A percentile compares a stretch with the other conserved stretches of the same genome.
phyloP scores from a whole-genome alignment of 2,888 invertebrate genomes.

The Palloptera scutellata region DNA sequence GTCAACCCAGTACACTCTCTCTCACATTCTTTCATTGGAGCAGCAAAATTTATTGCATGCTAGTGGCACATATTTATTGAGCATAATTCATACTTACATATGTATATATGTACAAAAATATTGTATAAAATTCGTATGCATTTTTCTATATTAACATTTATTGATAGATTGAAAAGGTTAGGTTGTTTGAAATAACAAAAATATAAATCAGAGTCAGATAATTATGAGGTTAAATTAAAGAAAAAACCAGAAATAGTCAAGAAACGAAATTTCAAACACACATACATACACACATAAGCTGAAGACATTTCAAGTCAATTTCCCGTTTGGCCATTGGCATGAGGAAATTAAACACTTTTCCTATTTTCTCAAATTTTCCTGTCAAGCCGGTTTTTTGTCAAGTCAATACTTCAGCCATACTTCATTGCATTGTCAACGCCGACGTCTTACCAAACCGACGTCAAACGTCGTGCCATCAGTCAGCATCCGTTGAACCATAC shows the following conservation, averaged over 20 bases:
- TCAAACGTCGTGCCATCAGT: too few species aligned
- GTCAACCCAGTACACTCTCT: too few species aligned
- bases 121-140: too few species aligned
- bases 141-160: too few species aligned
- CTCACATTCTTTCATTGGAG: too few species aligned
- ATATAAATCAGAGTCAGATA: neutral
- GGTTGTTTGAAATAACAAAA: conserved; percentile 18
- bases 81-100: too few species aligned
- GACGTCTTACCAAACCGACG: neutral
- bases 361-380: conserved; percentile 15
- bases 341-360: conserved; percentile 37
- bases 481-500: neutral
- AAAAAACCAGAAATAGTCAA: too few species aligned
- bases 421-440: neutral
- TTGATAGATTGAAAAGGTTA: neutral
- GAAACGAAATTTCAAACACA: conserved; percentile 20
- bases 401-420: neutral
- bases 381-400: neutral
- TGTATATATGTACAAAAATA: too few species aligned
- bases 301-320: neutral
- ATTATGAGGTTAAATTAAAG: too few species aligned
- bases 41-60: too few species aligned
- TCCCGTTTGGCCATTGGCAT: conserved; percentile 29
- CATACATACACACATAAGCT: neutral
- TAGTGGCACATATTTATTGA: too few species aligned